Evolutionary conservation across 1,140 invertebrate species (phyloP).

Genomic region (Drosophila kanapiae): DNA sequence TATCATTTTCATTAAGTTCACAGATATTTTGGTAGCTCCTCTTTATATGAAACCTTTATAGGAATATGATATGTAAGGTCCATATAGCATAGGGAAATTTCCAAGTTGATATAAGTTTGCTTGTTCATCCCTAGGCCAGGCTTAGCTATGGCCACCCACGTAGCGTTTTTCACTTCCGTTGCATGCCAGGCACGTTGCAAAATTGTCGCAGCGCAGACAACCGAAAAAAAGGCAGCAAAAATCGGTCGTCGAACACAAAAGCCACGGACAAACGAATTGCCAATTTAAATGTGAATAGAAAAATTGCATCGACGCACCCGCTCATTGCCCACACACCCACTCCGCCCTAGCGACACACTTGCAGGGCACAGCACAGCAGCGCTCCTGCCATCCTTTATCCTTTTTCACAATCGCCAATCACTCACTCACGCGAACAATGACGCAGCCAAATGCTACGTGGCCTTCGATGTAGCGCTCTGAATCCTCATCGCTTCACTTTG

Average conservation of each 20-base stretch:
- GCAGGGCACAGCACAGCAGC: background rate
- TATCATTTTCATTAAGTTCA: background rate
- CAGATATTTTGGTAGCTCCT: background rate
- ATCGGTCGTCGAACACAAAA: conserved; percentile 58
- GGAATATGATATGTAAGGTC: background rate
- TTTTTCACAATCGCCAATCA: conserved; percentile 78
- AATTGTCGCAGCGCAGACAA: conserved; percentile 73
- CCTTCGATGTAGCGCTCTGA: conserved; percentile 5
- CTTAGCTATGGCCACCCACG: conserved; percentile 61
- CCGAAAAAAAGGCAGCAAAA: conserved; percentile 37
- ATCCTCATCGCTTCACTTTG: background rate
- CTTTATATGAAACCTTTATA: background rate
- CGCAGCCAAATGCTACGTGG: conserved; percentile 40
- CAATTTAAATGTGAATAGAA: conserved; percentile 84
- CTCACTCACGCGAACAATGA: conserved; percentile 61
- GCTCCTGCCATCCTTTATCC: conserved; percentile 46
- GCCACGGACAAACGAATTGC: conserved; percentile 78
- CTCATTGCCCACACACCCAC: conserved; percentile 17
- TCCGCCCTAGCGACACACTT: background rate
- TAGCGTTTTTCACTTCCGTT: conserved; percentile 72
- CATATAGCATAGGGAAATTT: background rate
- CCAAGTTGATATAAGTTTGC: background rate
- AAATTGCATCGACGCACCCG: conserved; percentile 65
- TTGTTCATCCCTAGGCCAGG: conserved; percentile 11
- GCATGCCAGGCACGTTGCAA: conserved; percentile 82